Evolutionary conservation across 2,113 vertebrate species (phyloP), one percentile per base, ranked within the genome.

Genomic region (Columbina picui): DNA sequence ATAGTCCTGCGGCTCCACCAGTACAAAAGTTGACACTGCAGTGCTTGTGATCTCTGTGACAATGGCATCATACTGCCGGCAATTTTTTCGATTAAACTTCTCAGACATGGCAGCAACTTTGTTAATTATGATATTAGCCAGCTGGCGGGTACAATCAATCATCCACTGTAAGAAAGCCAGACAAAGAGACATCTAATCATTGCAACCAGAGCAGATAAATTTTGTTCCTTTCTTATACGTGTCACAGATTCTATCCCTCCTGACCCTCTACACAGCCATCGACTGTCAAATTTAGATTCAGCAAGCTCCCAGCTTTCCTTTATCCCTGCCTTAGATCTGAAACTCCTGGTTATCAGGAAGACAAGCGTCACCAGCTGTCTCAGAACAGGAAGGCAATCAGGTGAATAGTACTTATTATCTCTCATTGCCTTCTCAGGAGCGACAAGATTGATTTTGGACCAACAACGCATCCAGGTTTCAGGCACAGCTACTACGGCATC

Each of bases 351-450:
- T 98, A 98, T 98, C 98, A 97, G 98, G 96, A 97, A 98, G 98
- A 98, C 98, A 98, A 95, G 79, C 97, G 96, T 98, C 98, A 98
- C 97, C 98, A 97, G 98, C 98, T 98, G 98, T 98, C 98, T 98
- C 95, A 12, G 97, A 96, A 97, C 98, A 98, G 98, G 98, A 98
- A 98, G 98, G 98, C 98, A 98, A 98, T 98, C 98, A 98, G 98
- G 98, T 98, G 98, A 98, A 98, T 95, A 96, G 98, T 97, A 98
- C 98, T 98, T 98, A 98, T 98, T 98, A 98, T 98, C 98, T 98
- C 97, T 97, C 98, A 94, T 97, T 98, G 98, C 98, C 97, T 98
- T 98, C 97, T 83, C 85, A 98, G 96, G 97, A 97, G 93, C 94
- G 96, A 98, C 98, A 98, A 98, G 98, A 98, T 97, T 98, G 98